These are phyloP conservation scores for Troides oblongomaculatus DNA, from an alignment of 2,888 invertebrate species.

Conservation along the genomic window DNA sequence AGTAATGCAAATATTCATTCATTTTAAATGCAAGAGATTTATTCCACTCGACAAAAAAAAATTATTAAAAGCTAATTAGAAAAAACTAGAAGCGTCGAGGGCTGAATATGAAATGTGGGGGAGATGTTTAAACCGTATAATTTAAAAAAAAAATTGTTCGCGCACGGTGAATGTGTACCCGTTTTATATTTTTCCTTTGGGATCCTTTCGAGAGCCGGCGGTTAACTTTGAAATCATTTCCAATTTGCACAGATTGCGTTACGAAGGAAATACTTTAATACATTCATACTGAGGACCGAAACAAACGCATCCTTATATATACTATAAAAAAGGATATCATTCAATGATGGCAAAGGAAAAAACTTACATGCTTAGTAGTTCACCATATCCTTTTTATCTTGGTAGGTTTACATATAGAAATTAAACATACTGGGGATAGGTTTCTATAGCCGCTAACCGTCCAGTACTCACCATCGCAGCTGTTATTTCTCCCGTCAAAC, in stretches of 20 bases:
- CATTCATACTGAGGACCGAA: too few relatives aligned
- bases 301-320: too few relatives aligned
- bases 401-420: too few relatives aligned
- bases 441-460: too few relatives aligned
- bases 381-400: too few relatives aligned
- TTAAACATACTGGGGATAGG: too few relatives aligned
- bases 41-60: conserved; percentile 20
- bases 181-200: conserved; percentile 17
- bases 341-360: too few relatives aligned
- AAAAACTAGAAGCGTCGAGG: conserved; percentile 26
- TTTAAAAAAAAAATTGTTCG: conserved; percentile 27
- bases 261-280: conserved; percentile 14
- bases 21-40: conserved; percentile 27
- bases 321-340: too few relatives aligned
- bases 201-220: conserved; percentile 20
- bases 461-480: too few relatives aligned
- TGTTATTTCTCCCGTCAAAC: too few relatives aligned
- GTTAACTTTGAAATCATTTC: conserved; percentile 26
- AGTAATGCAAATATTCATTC: conserved; percentile 23
- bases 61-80: conserved; percentile 27
- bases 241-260: conserved; percentile 25
- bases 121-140: conserved; percentile 26
- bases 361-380: too few relatives aligned
- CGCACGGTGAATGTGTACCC: conserved; percentile 18
- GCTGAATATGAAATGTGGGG: conserved; percentile 27